Evolutionary conservation across 2,888 invertebrate genomes (phyloP).

Genomic region (Brassicogethes aeneus): DNA sequence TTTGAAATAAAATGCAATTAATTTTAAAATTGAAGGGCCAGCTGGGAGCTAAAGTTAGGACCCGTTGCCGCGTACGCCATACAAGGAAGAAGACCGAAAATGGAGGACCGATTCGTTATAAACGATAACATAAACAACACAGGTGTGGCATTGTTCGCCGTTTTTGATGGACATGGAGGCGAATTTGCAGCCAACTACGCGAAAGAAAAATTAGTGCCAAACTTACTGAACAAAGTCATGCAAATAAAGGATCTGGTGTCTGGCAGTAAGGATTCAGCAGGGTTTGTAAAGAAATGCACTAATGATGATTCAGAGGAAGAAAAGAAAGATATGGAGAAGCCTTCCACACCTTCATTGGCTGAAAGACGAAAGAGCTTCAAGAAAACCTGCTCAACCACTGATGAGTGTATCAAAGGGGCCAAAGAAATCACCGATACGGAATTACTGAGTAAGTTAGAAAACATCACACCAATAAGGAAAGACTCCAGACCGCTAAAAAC

Average conservation of each 20-base stretch:
- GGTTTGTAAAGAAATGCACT: constrained; percentile 18
- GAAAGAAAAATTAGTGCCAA: constrained; percentile 77
- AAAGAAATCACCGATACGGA: constrained; percentile 60
- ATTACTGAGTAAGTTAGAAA: constrained; percentile 55
- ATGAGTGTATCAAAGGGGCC: constrained; percentile 40
- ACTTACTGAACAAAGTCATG: constrained; percentile 65
- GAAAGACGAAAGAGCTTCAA: constrained; percentile 59
- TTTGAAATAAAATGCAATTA: too few species aligned
- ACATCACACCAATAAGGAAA: constrained; percentile 49
- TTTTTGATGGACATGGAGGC: constrained; percentile 94
- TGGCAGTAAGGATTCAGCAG: constrained; percentile 40
- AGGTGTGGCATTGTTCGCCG: constrained; percentile 79
- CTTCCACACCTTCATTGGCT: constrained; percentile 34
- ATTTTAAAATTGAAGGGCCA: too few species aligned
- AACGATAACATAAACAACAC: constrained; percentile 78
- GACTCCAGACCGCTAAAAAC: constrained; percentile 48
- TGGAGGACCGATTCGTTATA: constrained; percentile 92
- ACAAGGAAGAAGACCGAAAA: constrained; percentile 79
- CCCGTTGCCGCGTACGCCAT: constrained; percentile 82
- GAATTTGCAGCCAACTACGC: constrained; percentile 92
- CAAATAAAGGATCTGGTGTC: constrained; percentile 61
- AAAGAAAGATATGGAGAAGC: constrained; percentile 35
- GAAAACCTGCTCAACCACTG: constrained; percentile 49
- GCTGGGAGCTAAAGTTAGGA: constrained; percentile 70
- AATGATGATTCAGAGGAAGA: constrained; percentile 37